Evolutionary conservation across 2,888 invertebrate species (phyloP).

Genomic region (Fragum whitleyi): DNA sequence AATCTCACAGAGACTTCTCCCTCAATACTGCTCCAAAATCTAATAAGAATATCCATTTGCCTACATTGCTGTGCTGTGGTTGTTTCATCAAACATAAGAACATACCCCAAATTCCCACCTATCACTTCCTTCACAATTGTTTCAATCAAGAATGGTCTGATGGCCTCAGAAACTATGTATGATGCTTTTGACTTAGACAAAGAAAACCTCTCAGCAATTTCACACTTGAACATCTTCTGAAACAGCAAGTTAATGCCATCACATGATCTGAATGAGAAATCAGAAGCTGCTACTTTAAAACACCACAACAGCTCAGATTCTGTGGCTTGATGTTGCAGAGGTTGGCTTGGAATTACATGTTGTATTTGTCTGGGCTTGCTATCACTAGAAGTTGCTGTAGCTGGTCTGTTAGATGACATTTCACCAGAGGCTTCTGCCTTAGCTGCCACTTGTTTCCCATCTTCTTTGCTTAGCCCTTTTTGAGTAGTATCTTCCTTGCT

Average conservation of each 20-base stretch:
- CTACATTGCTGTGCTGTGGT: slow-evolving; percentile 34
- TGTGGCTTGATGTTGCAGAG: slow-evolving; percentile 30
- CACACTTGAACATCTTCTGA: slow-evolving; percentile 47
- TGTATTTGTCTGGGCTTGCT: slow-evolving; percentile 4
- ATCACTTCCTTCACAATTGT: slow-evolving; percentile 42
- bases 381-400: slow-evolving; percentile 6
- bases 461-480: slow-evolving; percentile 7
- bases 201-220: slow-evolving; percentile 39
- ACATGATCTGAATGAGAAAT: slow-evolving; percentile 49
- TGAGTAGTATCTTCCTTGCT: not conserved
- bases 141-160: slow-evolving; percentile 7
- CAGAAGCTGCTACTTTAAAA: slow-evolving; percentile 43
- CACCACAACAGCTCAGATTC: slow-evolving; percentile 51
- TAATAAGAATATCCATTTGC: slow-evolving; percentile 39
- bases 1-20: slow-evolving; percentile 35
- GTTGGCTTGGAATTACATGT: slow-evolving; percentile 24
- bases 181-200: slow-evolving; percentile 48
- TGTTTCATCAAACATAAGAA: slow-evolving; percentile 32
- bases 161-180: slow-evolving; percentile 30
- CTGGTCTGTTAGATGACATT: not conserved
- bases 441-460: slow-evolving; percentile 5
- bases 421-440: not conserved
- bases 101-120: slow-evolving; percentile 32
- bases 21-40: slow-evolving; percentile 27
- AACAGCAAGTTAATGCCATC: slow-evolving; percentile 38